phyloP scores from a whole-genome alignment of 2,113 vertebrate species.

The Kryptolebias marmoratus region DNA sequence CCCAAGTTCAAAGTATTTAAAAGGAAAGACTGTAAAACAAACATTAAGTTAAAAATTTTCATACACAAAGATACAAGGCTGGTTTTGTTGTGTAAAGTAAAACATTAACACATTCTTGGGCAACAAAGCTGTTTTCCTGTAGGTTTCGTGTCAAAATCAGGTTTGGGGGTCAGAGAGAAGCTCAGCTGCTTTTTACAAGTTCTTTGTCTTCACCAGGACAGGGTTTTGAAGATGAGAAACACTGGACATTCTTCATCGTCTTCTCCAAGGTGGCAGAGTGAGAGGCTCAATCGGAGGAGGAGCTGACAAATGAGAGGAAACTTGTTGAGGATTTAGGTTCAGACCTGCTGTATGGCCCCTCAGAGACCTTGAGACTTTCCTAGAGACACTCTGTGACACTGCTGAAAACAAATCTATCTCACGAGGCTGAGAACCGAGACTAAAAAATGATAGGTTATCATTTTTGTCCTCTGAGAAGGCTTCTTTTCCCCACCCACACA shows the following conservation, averaged over 20 bases:
- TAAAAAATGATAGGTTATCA: constrained; percentile 75
- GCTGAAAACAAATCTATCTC: constrained; percentile 60
- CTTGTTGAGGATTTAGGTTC: constrained; percentile 13
- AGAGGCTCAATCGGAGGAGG: constrained; percentile 28
- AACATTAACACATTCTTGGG: background rate
- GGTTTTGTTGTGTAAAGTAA: background rate
- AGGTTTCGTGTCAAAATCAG: too few species aligned
- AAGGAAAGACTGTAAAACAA: background rate
- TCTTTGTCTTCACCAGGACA: too few species aligned
- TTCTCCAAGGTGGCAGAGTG: constrained; percentile 22
- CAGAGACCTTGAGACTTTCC: constrained; percentile 56
- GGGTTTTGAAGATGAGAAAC: constrained; percentile 9
- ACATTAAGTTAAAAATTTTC: too few species aligned
- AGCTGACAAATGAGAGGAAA: constrained; percentile 32
- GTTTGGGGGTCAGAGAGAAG: too few species aligned
- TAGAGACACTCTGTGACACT: constrained; percentile 59
- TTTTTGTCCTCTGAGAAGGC: constrained; percentile 60
- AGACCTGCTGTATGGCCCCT: constrained; percentile 43
- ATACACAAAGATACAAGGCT: background rate
- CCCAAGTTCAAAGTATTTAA: background rate
- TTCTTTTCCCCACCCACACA: constrained; percentile 69
- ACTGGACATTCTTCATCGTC: constrained; percentile 33
- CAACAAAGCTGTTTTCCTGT: too few species aligned
- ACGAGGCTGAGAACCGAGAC: constrained; percentile 58
- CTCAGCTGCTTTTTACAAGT: too few species aligned